These are phyloP conservation scores for Rhaphigaster nebulosa DNA, from an alignment of 2,888 invertebrate species.

Conservation along the genomic window DNA sequence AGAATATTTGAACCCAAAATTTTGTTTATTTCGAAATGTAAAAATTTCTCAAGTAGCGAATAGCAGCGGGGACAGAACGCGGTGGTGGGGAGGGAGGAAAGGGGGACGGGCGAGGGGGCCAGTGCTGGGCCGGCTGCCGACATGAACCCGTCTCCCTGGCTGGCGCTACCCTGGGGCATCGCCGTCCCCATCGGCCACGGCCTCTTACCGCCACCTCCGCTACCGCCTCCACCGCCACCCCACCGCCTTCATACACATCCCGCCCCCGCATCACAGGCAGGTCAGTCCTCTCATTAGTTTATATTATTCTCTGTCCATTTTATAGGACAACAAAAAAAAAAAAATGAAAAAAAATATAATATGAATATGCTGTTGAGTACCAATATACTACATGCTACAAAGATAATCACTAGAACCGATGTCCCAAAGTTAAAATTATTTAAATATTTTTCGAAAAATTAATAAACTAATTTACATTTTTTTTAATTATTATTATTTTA, in stretches of 20 bases:
- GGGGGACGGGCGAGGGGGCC: not conserved
- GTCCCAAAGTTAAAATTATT: too few species aligned
- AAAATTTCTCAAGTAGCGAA: not conserved
- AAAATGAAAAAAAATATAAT: too few species aligned
- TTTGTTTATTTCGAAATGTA: too few species aligned
- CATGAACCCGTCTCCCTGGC: conserved; percentile 62
- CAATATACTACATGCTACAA: too few species aligned
- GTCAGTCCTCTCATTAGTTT: conserved; percentile 4
- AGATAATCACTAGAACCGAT: too few species aligned
- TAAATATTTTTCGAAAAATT: too few species aligned
- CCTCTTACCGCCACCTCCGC: conserved; percentile 50
- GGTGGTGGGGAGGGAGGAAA: not conserved
- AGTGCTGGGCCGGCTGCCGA: conserved; percentile 53
- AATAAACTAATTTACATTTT: too few species aligned
- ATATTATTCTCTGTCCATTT: too few species aligned
- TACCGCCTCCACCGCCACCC: conserved; percentile 61
- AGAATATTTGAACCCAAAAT: too few species aligned
- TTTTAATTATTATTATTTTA: too few species aligned
- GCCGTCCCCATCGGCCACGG: conserved; percentile 61
- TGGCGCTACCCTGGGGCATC: conserved; percentile 62
- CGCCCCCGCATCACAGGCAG: conserved; percentile 53
- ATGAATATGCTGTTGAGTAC: too few species aligned
- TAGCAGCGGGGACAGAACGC: not conserved
- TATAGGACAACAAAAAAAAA: too few species aligned
- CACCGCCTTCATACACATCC: conserved; percentile 61